Conservation (phyloP, 53 echinoderm and acorn worm species). For the Stichopus horrens region DNA sequence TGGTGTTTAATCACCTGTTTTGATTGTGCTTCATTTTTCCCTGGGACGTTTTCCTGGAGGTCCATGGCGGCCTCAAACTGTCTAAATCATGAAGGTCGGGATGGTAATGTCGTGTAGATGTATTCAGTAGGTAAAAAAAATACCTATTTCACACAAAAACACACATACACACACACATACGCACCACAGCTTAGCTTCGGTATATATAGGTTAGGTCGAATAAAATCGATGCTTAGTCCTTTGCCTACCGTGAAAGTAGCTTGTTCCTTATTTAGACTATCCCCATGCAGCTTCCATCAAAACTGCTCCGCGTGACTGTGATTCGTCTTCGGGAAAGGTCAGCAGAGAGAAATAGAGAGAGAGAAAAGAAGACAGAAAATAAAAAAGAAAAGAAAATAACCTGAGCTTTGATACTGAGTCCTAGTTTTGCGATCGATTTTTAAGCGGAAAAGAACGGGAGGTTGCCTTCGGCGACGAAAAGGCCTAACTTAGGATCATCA, state of each 20-base stretch:
- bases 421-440: conserved; percentile 42
- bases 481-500: conserved; percentile 29
- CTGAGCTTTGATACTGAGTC: conserved; percentile 29
- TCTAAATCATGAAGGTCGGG: not conserved
- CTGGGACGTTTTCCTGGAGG: not conserved
- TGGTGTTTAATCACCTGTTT: not conserved
- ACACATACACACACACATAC: not conserved
- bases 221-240: not conserved
- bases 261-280: not conserved
- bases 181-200: not conserved
- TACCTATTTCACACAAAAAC: not conserved
- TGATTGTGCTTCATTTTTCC: not conserved
- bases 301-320: conserved; percentile 5
- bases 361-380: no score
- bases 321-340: conserved; percentile 28
- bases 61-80: not conserved
- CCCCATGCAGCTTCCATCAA: not conserved
- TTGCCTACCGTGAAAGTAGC: not conserved
- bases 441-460: conserved; percentile 20
- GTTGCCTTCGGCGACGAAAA: conserved; percentile 14
- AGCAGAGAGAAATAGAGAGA: not conserved
- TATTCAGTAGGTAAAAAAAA: not conserved
- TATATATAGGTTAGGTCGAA: conserved; percentile 12
- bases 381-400: not conserved
- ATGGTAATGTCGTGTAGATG: not conserved